A percentile compares a stretch with the other conserved stretches of the same genome.
Conservation (phyloP, 2,113 vertebrate species). For the Pollimyrus isidori region DNA sequence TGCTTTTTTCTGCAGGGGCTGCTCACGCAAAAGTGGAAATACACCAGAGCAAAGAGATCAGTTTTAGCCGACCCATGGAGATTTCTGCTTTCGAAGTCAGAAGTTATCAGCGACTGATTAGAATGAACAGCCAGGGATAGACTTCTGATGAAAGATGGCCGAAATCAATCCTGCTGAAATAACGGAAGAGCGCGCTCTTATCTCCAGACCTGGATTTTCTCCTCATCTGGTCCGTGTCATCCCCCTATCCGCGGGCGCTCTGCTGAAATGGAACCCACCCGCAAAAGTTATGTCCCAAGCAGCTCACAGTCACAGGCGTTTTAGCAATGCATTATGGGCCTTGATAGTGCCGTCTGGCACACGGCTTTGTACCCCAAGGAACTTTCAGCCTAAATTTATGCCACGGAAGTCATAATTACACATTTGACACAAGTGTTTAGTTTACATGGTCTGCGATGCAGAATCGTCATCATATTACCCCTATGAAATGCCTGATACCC, state of each 20-base stretch:
- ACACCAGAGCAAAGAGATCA: neutral
- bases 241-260: neutral
- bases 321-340: neutral
- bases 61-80: neutral
- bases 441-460: neutral
- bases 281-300: neutral
- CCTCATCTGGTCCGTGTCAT: neutral
- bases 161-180: slow-evolving; percentile 9
- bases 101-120: slow-evolving; percentile 13
- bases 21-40: neutral
- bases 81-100: slow-evolving; percentile 4
- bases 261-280: neutral
- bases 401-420: neutral
- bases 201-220: neutral
- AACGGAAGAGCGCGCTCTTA: neutral
- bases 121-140: slow-evolving; percentile 9
- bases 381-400: neutral
- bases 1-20: neutral
- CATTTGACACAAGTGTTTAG: neutral
- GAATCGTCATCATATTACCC: neutral
- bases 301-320: neutral
- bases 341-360: neutral
- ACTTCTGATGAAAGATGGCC: slow-evolving; percentile 19
- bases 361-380: neutral
- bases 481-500: neutral